phyloP scores from a whole-genome alignment of 1,140 invertebrate genomes.

The Lysiphlebus fabarum region DNA sequence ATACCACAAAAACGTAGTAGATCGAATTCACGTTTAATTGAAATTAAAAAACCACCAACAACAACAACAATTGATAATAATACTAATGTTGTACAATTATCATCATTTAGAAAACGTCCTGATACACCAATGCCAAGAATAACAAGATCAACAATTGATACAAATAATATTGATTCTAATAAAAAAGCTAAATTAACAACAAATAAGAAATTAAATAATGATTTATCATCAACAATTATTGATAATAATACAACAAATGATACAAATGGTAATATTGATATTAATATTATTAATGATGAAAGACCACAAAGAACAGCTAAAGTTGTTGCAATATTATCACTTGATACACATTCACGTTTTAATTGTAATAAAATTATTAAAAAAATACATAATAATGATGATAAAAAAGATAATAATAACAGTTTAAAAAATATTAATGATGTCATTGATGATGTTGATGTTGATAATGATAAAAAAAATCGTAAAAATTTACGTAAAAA shows the following conservation, averaged over 20 bases:
- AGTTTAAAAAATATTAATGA: background rate
- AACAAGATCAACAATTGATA: slow-evolving; percentile 26
- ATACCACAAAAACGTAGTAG: slow-evolving; percentile 13
- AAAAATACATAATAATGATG: slow-evolving; percentile 15
- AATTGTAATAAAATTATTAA: slow-evolving; percentile 14
- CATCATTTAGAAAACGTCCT: slow-evolving; percentile 21
- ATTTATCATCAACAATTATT: background rate
- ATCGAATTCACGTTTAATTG: background rate
- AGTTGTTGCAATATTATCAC: slow-evolving; percentile 45
- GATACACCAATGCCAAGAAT: slow-evolving; percentile 35
- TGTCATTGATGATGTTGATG: background rate
- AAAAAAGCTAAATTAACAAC: slow-evolving; percentile 4
- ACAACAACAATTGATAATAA: slow-evolving; percentile 11
- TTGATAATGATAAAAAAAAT: slow-evolving; percentile 27
- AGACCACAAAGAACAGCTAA: slow-evolving; percentile 50
- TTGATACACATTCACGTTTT: slow-evolving; percentile 38
- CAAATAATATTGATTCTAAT: background rate
- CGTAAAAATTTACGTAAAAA: slow-evolving; percentile 29
- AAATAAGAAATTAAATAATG: background rate
- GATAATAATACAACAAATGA: slow-evolving; percentile 25
- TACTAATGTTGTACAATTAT: slow-evolving; percentile 15
- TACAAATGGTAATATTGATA: slow-evolving; percentile 36
- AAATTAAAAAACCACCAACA: slow-evolving; percentile 15
- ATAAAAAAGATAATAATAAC: slow-evolving; percentile 9
- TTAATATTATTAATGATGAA: slow-evolving; percentile 27